These are phyloP conservation scores for Saturnia japonica DNA, from an alignment of 2,888 invertebrate species.

Conservation along the genomic window DNA sequence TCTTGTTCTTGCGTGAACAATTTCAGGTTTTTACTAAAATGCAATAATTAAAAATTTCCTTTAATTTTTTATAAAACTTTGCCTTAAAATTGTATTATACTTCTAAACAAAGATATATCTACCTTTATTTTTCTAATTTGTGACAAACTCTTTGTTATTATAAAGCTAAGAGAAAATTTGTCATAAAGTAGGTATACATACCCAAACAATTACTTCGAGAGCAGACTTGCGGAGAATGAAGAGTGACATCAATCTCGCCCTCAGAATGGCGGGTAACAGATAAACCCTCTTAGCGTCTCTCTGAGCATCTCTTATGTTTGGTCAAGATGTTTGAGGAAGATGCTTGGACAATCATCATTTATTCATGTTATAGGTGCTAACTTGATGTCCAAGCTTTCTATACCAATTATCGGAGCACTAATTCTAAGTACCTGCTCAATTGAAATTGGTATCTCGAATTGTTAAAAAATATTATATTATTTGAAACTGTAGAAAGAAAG, in stretches of 20 bases:
- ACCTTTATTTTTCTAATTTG: no score
- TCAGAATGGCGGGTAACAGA: constrained; percentile 49
- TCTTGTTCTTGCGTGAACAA: neutral
- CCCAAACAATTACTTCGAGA: constrained; percentile 50
- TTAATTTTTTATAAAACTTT: no score
- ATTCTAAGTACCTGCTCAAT: neutral
- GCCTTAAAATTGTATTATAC: no score
- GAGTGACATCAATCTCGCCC: constrained; percentile 48
- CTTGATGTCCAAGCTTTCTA: neutral
- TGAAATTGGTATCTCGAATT: neutral
- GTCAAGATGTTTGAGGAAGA: constrained; percentile 10
- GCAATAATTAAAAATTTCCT: no score
- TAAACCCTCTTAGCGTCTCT: constrained; percentile 48
- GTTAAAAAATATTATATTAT: no score
- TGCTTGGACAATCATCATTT: neutral
- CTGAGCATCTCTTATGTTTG: neutral
- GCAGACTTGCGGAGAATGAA: constrained; percentile 45
- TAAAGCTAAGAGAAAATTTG: constrained; percentile 18
- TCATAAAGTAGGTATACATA: constrained; percentile 34
- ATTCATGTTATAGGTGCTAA: constrained; percentile 10
- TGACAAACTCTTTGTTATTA: no score
- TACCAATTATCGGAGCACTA: neutral
- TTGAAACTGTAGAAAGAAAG: no score
- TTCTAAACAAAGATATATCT: no score
- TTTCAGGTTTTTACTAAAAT: no score